Conservation (phyloP, 2,113 vertebrate genomes). For the Orycteropus afer region DNA sequence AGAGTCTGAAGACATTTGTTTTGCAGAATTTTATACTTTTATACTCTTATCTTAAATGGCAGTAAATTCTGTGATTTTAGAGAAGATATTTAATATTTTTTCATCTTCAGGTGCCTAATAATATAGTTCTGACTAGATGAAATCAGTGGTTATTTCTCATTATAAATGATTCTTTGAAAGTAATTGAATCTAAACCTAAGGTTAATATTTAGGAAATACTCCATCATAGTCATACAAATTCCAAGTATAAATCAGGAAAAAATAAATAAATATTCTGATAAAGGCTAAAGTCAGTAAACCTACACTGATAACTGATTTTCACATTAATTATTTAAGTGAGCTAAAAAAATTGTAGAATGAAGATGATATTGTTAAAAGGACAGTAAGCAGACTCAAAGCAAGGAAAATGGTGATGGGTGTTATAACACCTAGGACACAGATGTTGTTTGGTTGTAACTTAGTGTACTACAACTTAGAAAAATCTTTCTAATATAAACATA, state of each 20-base stretch:
- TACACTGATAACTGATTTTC: background rate
- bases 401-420: background rate
- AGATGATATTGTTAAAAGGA: background rate
- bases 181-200: background rate
- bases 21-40: background rate
- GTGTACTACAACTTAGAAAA: background rate
- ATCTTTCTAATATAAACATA: background rate
- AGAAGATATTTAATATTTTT: background rate
- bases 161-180: background rate
- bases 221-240: background rate
- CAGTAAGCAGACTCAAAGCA: background rate
- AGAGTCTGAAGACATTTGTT: background rate
- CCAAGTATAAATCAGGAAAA: background rate
- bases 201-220: background rate
- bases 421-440: background rate
- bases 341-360: background rate
- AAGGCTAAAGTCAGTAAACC: background rate
- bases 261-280: background rate
- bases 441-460: background rate
- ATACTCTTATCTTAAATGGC: background rate
- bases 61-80: background rate
- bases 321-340: background rate
- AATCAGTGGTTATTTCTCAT: background rate
- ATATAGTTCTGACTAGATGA: background rate
- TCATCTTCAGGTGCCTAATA: background rate